phyloP scores from a whole-genome alignment of 2,888 invertebrate species.

The Drosophila basisetae region DNA sequence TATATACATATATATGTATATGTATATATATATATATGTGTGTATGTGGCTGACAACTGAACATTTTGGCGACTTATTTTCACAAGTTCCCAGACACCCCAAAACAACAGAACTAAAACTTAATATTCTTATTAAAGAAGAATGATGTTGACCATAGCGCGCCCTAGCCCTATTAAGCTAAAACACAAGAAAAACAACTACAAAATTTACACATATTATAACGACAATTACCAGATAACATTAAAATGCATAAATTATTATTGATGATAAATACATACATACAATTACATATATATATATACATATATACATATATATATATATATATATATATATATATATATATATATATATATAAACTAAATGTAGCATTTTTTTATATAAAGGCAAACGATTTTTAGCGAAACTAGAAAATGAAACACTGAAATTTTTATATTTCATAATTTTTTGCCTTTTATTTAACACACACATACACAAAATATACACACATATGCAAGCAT shows the following conservation, averaged over 20 bases:
- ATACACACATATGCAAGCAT: constrained; percentile 39
- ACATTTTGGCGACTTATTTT: constrained; percentile 62
- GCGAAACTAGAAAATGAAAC: constrained; percentile 62
- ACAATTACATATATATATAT: constrained; percentile 24
- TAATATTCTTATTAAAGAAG: constrained; percentile 12
- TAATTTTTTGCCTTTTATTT: constrained; percentile 47
- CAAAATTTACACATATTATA: constrained; percentile 47
- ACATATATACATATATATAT: background rate
- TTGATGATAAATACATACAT: constrained; percentile 45
- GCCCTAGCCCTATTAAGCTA: constrained; percentile 56
- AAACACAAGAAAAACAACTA: constrained; percentile 23
- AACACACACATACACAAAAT: constrained; percentile 22
- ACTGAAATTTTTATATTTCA: constrained; percentile 46
- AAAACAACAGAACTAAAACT: constrained; percentile 24
- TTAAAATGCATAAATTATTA: constrained; percentile 54
- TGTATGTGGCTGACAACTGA: constrained; percentile 37
- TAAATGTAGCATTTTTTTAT: constrained; percentile 62
- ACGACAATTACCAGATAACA: constrained; percentile 37
- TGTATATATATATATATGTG: constrained; percentile 36
- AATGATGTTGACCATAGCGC: constrained; percentile 68
- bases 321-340: background rate
- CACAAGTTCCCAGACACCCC: constrained; percentile 46
- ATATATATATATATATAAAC: constrained; percentile 22
- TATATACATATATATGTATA: constrained; percentile 23
- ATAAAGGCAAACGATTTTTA: constrained; percentile 55